Base-by-base conservation (phyloP, 2,797 vertebrate species). In the Nyctibius grandis region DNA sequence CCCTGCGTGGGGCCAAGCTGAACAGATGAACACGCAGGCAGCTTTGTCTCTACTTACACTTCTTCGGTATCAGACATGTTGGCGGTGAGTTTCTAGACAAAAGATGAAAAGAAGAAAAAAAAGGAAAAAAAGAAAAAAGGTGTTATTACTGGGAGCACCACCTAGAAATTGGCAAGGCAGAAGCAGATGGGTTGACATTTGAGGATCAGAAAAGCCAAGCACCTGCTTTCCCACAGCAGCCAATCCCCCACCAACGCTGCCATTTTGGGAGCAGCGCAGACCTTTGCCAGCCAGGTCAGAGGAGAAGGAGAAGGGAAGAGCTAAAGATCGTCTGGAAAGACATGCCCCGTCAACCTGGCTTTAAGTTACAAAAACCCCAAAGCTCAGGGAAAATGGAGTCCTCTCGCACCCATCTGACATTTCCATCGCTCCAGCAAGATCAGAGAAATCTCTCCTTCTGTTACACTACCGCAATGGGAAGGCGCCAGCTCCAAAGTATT, bases 31-130 rank as follows among this genome's bases (percentile, higher is more conserved):
- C 22, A 18, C 0, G 0, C 53, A 70, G 38, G 40, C 6, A 1
- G 28, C 36, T 88, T 51, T 42, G 21, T 79, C 26, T 85, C 34
- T 97, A 99, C 99, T 99, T 98, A 99, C 99, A 98, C 98, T 96
- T 99, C 99, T 93, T 99, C 99, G 33, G 98, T 98, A 98, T 99
- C 99, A 96, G 99, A 99, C 99, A 99, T 99, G 98, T 93, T 98
- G 98, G 97, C 73, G 95, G 96, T 80, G 97, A 98, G 98, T 98
- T 98, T 98, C 98, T 98, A 95, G 91, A 65, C 47, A 73, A 94
- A 87, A 89, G 44, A 92, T 38, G 36, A 86, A 89, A 88, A 94
- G 69, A 82, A 96, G 42, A 91, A 53, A 12, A 47, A 67, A 59
- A 63, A 93, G 42, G 85, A 44, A 10, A 11, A 38, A 33, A 12